A percentile compares a stretch with the other conserved stretches of the same genome.
Evolutionary conservation across 2,888 invertebrate genomes (phyloP).

Genomic region (Drosophila emarginata): DNA sequence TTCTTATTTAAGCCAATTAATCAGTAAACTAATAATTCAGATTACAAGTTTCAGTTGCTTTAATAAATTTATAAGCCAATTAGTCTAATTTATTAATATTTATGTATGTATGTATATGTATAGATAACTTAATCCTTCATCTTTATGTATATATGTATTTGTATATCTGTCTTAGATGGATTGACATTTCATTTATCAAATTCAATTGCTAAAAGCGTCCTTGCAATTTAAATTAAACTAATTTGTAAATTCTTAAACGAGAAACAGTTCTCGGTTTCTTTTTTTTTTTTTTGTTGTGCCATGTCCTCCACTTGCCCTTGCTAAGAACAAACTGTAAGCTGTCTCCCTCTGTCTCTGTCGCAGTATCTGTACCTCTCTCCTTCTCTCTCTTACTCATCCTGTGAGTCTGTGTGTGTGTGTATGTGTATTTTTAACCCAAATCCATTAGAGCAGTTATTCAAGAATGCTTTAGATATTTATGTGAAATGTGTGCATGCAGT

Average conservation of each 20-base stretch:
- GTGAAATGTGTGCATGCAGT: slow-evolving; percentile 52
- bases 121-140: background rate
- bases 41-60: background rate
- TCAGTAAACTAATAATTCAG: slow-evolving; percentile 2
- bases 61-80: slow-evolving; percentile 10
- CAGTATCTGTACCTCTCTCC: background rate
- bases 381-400: background rate
- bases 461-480: slow-evolving; percentile 77
- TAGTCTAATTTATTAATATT: slow-evolving; percentile 7
- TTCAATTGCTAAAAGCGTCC: slow-evolving; percentile 56
- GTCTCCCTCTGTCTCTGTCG: background rate
- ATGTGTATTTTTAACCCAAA: slow-evolving; percentile 77
- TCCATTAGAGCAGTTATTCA: slow-evolving; percentile 78
- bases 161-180: slow-evolving; percentile 23
- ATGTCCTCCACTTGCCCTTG: slow-evolving; percentile 67
- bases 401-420: background rate
- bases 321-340: slow-evolving; percentile 27
- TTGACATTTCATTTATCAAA: slow-evolving; percentile 59
- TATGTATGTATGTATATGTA: background rate
- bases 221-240: slow-evolving; percentile 74
- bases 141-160: background rate
- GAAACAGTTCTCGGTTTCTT: slow-evolving; percentile 4
- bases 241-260: slow-evolving; percentile 68
- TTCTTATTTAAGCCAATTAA: background rate
- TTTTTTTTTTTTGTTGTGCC: slow-evolving; percentile 10